Evolutionary conservation across 37 sponge, comb jelly and placozoan species (phyloP), one percentile per base, ranked within the genome.

Genomic region (Cliona cf. orientalis): DNA sequence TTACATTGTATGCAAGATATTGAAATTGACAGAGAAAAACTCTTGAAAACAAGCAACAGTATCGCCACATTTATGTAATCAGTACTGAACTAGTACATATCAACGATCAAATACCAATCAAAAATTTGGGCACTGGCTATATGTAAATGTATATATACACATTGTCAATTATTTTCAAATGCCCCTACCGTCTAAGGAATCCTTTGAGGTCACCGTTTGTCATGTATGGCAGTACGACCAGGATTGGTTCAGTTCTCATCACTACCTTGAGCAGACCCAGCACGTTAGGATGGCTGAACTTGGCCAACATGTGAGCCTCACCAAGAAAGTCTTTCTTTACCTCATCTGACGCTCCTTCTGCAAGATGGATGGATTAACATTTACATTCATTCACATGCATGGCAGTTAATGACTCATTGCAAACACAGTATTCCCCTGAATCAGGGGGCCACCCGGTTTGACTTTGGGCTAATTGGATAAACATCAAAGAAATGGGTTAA

Each of bases 261-360:
- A 74, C 73, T 53, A 87, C 89, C 23, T 71, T 78, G 0, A 89
- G 72, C 11, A 89, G 78, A 9, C 60, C 37, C 63, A 89, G 49
- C 23, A 89, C 66, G 33, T 89, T 76, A 29, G 77, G 66, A 70
- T 82, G 83, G 62, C 75, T 35, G 46, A 89, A 89, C 61, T 82
- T 74, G n/a, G 79, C 76, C 36, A 89, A 58, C 53, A 89, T 76
- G 11, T 89, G 72, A 58, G 89, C 89, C 32, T 82, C 83, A 35
- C 83, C 63, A 9, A 89, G 78, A 57, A 89, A 89, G 34, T 82
- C 68, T 46, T 82, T 82, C 25, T 46, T 53, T 1, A 25, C 58
- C 2, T 60, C 46, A 7, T 81, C 82, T 28, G 45, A n/a, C 34
- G 82, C 42, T 0, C 65, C 71, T 7, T 80, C 88, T 87, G 80